Percentiles rank a stretch among this genome's conserved stretches.
These are phyloP conservation scores for Bombus breviceps DNA, from an alignment of 1,140 invertebrate species.

Conservation along the genomic window DNA sequence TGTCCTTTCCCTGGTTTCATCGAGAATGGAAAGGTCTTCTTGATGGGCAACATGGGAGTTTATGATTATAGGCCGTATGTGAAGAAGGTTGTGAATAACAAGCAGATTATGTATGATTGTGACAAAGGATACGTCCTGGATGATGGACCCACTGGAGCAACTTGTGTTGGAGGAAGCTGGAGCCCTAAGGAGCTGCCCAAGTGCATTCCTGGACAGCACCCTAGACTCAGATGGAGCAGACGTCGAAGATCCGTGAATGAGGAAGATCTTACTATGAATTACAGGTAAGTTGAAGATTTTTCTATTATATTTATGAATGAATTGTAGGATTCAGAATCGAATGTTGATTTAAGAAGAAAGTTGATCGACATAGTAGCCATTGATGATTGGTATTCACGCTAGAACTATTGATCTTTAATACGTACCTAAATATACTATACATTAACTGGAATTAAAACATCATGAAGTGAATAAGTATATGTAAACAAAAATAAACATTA, in stretches of 20 bases:
- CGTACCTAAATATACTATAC: too few species aligned
- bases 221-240: conserved; percentile 90
- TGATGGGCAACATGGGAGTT: conserved; percentile 98
- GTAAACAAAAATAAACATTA: too few species aligned
- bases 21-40: conserved; percentile 94
- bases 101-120: conserved; percentile 98
- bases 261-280: conserved; percentile 61
- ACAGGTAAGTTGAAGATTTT: conserved; percentile 51
- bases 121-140: conserved; percentile 94
- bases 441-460: too few species aligned
- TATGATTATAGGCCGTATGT: conserved; percentile 99
- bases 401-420: too few species aligned
- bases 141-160: conserved; percentile 95
- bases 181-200: conserved; percentile 90
- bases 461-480: too few species aligned
- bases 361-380: too few species aligned
- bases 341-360: too few species aligned
- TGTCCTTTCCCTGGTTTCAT: conserved; percentile 97
- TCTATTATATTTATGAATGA: not conserved
- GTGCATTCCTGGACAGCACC: conserved; percentile 92
- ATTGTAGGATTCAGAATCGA: not conserved
- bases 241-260: conserved; percentile 84
- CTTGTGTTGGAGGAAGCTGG: conserved; percentile 95
- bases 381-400: too few species aligned
- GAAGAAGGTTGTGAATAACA: conserved; percentile 94